These are phyloP conservation scores for Whitmania pigra DNA, from an alignment of 1,140 invertebrate species.

Conservation along the genomic window DNA sequence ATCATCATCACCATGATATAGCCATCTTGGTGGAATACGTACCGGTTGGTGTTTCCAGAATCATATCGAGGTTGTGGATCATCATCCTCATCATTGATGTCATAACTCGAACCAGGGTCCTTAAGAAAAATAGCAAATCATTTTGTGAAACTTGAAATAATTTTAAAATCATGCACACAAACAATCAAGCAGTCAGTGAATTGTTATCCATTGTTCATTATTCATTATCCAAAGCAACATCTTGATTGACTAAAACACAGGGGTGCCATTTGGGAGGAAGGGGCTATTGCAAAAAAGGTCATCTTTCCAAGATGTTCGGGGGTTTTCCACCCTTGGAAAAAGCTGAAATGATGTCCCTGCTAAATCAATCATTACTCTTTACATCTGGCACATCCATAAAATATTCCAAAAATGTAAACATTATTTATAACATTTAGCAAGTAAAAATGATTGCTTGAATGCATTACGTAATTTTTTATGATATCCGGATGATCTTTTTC, in stretches of 20 bases:
- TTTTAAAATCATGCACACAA: background rate
- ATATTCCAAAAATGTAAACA: background rate
- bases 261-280: too few species aligned
- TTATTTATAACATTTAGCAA: background rate
- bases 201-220: too few species aligned
- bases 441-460: background rate
- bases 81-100: slow-evolving; percentile 81
- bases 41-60: slow-evolving; percentile 41
- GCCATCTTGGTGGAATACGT: too few species aligned
- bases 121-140: slow-evolving; percentile 36
- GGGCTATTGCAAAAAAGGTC: too few species aligned
- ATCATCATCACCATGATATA: too few species aligned
- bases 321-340: too few species aligned
- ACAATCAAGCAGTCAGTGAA: background rate
- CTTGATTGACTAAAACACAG: background rate
- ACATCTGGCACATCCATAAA: background rate
- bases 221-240: background rate
- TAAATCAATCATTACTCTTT: too few species aligned
- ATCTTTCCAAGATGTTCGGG: too few species aligned
- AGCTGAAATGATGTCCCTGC: too few species aligned
- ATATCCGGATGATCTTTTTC: slow-evolving; percentile 42
- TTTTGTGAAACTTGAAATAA: background rate
- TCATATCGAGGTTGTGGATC: slow-evolving; percentile 75
- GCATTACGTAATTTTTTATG: slow-evolving; percentile 38
- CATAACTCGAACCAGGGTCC: slow-evolving; percentile 82